phyloP scores from a whole-genome alignment of 2,888 invertebrate species.

The Hymenopus coronatus region DNA sequence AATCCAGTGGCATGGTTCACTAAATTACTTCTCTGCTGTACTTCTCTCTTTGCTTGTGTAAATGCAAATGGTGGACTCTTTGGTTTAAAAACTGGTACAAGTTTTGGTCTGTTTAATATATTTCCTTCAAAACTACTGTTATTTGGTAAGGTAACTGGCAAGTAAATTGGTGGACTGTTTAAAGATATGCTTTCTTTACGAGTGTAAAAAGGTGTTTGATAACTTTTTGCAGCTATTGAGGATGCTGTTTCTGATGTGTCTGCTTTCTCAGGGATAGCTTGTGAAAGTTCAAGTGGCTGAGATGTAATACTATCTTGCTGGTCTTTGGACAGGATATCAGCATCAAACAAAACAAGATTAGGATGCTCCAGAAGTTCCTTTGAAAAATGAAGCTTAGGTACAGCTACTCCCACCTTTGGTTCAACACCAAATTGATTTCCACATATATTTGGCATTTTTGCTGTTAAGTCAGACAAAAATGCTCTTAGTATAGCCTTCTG shows the following conservation, averaged over 20 bases:
- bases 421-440: conserved; percentile 16
- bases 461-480: conserved; percentile 15
- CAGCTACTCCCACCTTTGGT: conserved; percentile 5
- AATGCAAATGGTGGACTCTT: background rate
- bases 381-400: conserved; percentile 5
- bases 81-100: background rate
- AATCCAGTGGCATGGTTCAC: background rate
- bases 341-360: background rate
- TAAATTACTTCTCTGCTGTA: background rate
- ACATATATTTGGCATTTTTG: conserved; percentile 25
- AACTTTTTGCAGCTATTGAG: background rate
- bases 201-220: background rate
- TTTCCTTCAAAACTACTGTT: background rate
- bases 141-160: background rate
- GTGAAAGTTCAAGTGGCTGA: background rate
- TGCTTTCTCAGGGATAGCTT: background rate
- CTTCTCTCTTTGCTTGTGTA: background rate
- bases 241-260: background rate
- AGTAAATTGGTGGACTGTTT: background rate
- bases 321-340: background rate
- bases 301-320: background rate
- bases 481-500: background rate
- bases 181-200: background rate
- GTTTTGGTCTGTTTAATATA: background rate
- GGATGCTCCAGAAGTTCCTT: background rate